Percentiles rank a stretch among this genome's conserved stretches.
Conservation (phyloP, 2,888 invertebrate genomes). For the Myopa testacea region DNA sequence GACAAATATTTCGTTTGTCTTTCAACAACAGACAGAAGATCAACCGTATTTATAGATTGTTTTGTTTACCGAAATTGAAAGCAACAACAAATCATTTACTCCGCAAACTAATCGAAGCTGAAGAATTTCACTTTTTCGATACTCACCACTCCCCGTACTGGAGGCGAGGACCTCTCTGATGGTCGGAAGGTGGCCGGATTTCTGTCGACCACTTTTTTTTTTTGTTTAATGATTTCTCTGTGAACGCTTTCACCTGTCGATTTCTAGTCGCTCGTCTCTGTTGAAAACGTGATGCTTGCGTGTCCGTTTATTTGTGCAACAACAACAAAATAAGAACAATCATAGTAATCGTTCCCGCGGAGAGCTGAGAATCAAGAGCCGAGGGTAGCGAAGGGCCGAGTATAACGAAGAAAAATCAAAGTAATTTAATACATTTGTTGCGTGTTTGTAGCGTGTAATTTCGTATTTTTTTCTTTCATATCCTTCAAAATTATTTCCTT, state of each 20-base stretch:
- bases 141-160: not conserved
- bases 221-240: constrained; percentile 10
- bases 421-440: constrained; percentile 46
- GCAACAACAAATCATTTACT: not conserved
- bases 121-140: not conserved
- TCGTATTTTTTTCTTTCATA: not conserved
- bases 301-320: constrained; percentile 21
- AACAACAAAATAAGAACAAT: constrained; percentile 35
- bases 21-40: not conserved
- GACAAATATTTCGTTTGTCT: too few species aligned
- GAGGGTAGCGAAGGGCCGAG: constrained; percentile 30
- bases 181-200: not conserved
- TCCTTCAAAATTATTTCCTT: not conserved
- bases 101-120: too few species aligned
- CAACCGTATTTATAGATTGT: not conserved
- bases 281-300: not conserved
- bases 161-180: not conserved
- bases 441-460: constrained; percentile 39
- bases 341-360: constrained; percentile 27
- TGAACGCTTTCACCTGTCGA: constrained; percentile 17
- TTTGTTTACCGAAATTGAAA: not conserved
- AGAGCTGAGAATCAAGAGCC: not conserved
- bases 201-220: not conserved
- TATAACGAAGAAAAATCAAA: constrained; percentile 43
- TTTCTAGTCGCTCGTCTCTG: not conserved